Evolutionary conservation across 2,888 invertebrate species (phyloP).

Genomic region (Scrobipalpa atriplicella): DNA sequence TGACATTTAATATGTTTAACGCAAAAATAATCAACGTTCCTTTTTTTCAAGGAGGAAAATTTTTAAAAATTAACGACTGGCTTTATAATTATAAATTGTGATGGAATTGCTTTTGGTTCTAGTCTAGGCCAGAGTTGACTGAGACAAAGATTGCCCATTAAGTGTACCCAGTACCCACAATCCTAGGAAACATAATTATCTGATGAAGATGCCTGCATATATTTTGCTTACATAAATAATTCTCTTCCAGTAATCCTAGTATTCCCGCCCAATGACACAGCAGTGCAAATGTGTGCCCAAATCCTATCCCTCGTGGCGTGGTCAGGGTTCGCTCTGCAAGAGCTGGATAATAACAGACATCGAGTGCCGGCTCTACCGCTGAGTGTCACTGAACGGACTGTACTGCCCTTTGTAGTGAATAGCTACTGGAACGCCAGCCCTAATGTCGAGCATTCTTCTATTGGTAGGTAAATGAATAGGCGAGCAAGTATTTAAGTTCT

Average conservation of each 20-base stretch:
- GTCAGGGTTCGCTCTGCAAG: conserved; percentile 72
- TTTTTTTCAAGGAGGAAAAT: too few species aligned
- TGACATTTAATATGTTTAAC: too few species aligned
- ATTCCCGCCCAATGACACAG: conserved; percentile 69
- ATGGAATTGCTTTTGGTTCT: too few species aligned
- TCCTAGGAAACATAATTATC: too few species aligned
- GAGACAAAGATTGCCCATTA: too few species aligned
- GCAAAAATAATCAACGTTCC: too few species aligned
- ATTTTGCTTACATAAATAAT: neutral
- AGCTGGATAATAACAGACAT: conserved; percentile 56
- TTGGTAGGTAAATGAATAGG: conserved; percentile 48
- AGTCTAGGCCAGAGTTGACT: too few species aligned
- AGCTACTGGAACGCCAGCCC: conserved; percentile 72
- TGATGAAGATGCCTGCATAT: too few species aligned
- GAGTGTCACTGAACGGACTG: conserved; percentile 55
- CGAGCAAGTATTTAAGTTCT: too few species aligned
- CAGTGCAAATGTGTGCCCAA: conserved; percentile 64
- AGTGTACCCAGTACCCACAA: too few species aligned
- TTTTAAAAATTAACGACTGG: too few species aligned
- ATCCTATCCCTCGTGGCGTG: conserved; percentile 62
- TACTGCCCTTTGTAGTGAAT: conserved; percentile 59
- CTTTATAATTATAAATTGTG: too few species aligned
- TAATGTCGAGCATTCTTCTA: conserved; percentile 67
- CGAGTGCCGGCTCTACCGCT: conserved; percentile 67
- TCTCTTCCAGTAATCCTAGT: conserved; percentile 65